phyloP scores from a whole-genome alignment of 2,888 invertebrate species.

The Brachylomia viminalis region DNA sequence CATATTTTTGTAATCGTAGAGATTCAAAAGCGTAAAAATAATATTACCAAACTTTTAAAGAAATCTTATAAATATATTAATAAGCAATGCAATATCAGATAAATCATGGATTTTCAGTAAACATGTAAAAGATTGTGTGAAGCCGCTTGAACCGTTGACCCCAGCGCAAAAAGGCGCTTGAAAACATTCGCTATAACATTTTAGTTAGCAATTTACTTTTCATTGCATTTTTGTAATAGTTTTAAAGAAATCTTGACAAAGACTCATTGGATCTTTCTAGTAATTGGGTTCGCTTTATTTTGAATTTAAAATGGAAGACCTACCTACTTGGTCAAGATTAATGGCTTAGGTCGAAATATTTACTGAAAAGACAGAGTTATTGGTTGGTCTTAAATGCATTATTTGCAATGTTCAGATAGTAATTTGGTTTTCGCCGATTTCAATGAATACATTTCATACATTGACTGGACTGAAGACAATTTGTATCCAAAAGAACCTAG shows the following conservation, averaged over 20 bases:
- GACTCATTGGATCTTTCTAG: not conserved
- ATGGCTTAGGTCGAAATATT: conserved; percentile 7
- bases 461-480: not conserved
- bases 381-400: conserved; percentile 12
- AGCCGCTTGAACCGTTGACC: conserved; percentile 2
- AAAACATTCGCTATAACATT: conserved; percentile 25
- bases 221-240: conserved; percentile 27
- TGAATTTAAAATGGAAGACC: not conserved
- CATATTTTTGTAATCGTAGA: not conserved
- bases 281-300: conserved; percentile 35
- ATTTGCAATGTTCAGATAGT: not conserved
- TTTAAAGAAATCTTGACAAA: conserved; percentile 11
- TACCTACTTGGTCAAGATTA: not conserved
- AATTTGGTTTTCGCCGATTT: not conserved
- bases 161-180: not conserved
- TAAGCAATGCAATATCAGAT: conserved; percentile 6
- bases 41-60: conserved; percentile 6
- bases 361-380: not conserved
- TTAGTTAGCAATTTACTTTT: conserved; percentile 19
- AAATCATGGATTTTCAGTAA: conserved; percentile 4
- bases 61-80: not conserved
- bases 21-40: not conserved
- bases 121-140: not conserved
- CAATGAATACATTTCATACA: not conserved
- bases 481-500: not conserved